These are phyloP conservation scores for Eristalis intricaria DNA, from an alignment of 2,888 invertebrate genomes.

Conservation along the genomic window DNA sequence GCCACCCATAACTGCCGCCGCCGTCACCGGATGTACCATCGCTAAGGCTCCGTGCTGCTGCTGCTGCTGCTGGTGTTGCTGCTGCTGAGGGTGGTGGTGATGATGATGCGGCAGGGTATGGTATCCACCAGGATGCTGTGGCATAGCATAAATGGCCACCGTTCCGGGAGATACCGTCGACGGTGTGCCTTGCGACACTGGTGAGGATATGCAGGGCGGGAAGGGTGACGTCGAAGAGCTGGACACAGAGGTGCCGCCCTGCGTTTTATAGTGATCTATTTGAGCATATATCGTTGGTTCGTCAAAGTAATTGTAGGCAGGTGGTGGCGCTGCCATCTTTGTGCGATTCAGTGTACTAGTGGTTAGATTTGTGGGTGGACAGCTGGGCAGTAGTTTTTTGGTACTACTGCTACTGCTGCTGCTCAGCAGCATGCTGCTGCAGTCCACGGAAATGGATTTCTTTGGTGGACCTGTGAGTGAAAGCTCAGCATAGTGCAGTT, in stretches of 20 bases:
- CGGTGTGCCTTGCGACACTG: conserved; percentile 79
- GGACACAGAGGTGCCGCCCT: conserved; percentile 73
- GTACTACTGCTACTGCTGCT: conserved; percentile 76
- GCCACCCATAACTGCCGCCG: conserved; percentile 73
- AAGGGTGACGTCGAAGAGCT: conserved; percentile 79
- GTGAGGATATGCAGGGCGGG: conserved; percentile 81
- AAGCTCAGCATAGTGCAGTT: conserved; percentile 81
- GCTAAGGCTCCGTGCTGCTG: conserved; percentile 77
- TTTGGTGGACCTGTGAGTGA: conserved; percentile 76
- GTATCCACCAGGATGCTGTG: conserved; percentile 80
- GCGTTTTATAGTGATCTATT: conserved; percentile 86
- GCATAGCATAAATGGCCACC: conserved; percentile 80
- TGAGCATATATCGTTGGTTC: conserved; percentile 89
- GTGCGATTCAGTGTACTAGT: conserved; percentile 79
- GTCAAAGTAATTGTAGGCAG: conserved; percentile 82
- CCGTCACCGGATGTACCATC: conserved; percentile 76
- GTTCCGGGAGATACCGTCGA: conserved; percentile 80
- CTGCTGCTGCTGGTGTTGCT: conserved; percentile 71
- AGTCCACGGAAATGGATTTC: conserved; percentile 75
- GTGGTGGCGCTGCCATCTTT: conserved; percentile 77
- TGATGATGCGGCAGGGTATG: conserved; percentile 80
- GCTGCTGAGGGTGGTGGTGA: conserved; percentile 76
- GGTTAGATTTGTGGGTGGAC: conserved; percentile 75
- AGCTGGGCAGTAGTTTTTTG: conserved; percentile 78
- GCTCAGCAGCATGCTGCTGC: conserved; percentile 74